Base-by-base conservation (phyloP, 2,888 invertebrate species). In the Sphaerolaimus hirsutus region DNA sequence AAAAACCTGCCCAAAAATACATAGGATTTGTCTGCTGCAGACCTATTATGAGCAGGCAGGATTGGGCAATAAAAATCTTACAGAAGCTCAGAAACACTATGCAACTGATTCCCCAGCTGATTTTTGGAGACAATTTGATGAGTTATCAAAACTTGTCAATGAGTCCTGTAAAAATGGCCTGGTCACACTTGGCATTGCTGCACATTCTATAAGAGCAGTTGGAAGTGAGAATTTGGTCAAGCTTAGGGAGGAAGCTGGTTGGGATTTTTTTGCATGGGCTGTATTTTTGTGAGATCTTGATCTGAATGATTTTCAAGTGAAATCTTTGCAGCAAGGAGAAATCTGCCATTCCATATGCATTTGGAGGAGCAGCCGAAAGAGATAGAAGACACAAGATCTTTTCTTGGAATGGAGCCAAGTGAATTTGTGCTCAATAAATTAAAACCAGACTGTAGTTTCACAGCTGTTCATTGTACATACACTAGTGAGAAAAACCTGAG, bases 281-380 rank as follows among this genome's bases (percentile, higher is more conserved):
- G n/a, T n/a, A n/a, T n/a, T n/a, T n/a, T n/a, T n/a, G n/a, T n/a
- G n/a, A n/a, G n/a, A n/a, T n/a, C n/a, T n/a, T n/a, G n/a, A n/a
- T n/a, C n/a, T n/a, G n/a, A n/a, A n/a, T n/a, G n/a, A n/a, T n/a
- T n/a, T n/a, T n/a, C n/a, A n/a, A n/a, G n/a, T n/a, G n/a, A n/a
- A n/a, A n/a, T n/a, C n/a, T n/a, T n/a, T n/a, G n/a, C n/a, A n/a
- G n/a, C n/a, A 2, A 35, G 43, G 21, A 40, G 52, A 5, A 41
- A 49, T 1, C 29, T 57, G 5, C 55, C 60, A 19, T 59, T 60
- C 46, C 60, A 60, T 48, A 56, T 61, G 37, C 60, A 60, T 48
- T 48, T 60, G 35, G 60, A 61, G 46, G 60, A 60, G 46, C 60
- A 60, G 45, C 60, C 60, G 1, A 54, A 56, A 37, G 35, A 44